phyloP scores from a whole-genome alignment of 2,888 invertebrate genomes.

The Laothoe populi region DNA sequence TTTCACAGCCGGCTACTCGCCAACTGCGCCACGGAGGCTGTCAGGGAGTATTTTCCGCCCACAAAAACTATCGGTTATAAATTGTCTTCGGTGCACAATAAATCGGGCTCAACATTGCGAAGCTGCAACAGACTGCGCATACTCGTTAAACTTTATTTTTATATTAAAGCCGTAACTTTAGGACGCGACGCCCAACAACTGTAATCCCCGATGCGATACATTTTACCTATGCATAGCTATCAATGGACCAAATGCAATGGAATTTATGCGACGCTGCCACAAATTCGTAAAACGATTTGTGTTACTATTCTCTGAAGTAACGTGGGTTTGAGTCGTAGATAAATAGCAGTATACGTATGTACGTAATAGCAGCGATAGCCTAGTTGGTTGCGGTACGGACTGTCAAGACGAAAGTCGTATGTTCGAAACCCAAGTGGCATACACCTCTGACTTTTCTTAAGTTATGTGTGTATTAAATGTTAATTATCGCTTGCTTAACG shows the following conservation, averaged over 20 bases:
- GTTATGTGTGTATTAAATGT: too few species aligned
- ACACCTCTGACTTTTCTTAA: too few species aligned
- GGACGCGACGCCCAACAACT: slow-evolving; percentile 63
- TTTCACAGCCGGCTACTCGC: too few species aligned
- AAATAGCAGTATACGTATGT: too few species aligned
- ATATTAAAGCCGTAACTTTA: slow-evolving; percentile 79
- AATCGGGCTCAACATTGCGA: slow-evolving; percentile 76
- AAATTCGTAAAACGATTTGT: background rate
- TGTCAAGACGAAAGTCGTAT: too few species aligned
- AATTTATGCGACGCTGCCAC: background rate
- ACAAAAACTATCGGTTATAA: slow-evolving; percentile 70
- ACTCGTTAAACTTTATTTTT: slow-evolving; percentile 82
- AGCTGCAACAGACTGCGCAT: slow-evolving; percentile 71
- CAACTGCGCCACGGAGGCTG: too few species aligned
- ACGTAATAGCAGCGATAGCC: too few species aligned
- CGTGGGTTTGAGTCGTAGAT: background rate
- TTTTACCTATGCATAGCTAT: slow-evolving; percentile 44
- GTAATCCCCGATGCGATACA: slow-evolving; percentile 69
- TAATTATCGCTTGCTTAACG: too few species aligned
- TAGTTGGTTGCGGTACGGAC: too few species aligned
- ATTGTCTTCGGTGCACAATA: slow-evolving; percentile 70
- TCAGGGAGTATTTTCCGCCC: too few species aligned
- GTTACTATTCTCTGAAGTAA: background rate
- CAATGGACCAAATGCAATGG: slow-evolving; percentile 16
- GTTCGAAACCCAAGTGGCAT: too few species aligned